Evolutionary conservation across 2,113 vertebrate genomes (phyloP), one percentile per base, ranked within the genome.

Genomic region (Cyanistes caeruleus): DNA sequence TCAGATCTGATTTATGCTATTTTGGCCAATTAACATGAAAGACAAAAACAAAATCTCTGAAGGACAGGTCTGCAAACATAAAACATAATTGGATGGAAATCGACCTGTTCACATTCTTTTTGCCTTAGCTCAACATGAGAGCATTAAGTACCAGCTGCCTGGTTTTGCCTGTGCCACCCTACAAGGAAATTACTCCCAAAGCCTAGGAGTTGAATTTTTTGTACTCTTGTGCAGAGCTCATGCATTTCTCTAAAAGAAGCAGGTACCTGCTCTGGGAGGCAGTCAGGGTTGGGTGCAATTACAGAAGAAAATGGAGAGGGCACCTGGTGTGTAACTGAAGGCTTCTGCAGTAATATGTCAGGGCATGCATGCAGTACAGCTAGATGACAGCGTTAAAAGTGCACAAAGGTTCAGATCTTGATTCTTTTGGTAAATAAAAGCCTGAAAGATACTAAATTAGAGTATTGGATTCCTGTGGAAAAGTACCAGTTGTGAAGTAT

Each of bases 21-120:
- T 97, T 96, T 90, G 80, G 44, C 89, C 89, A 97, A 96, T 96
- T 96, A 97, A 39, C 31, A 4, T 73, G 48, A 96, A 97, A 89
- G 93, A 95, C 92, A 95, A 91, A 97, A 94, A 7, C 55, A 88
- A 96, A 97, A 94, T 84, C 85, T 87, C 69, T 76, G 70, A 95
- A 93, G 69, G 72, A 87, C 58, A 69, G 73, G 64, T 90, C 63
- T 95, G 74, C 2, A 62, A 93, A 84, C 76, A 94, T 95, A 96
- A 94, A 96, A 77, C 85, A 67, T 92, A 93, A 96, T 93, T 90
- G 74, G 89, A 84, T 65, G 39, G 74, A 94, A 79, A 76, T 41
- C 7, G 83, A 95, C 35, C 21, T 28, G 16, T 37, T 75, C 31
- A n/a, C 87, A 95, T 95, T 84, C 92, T 90, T 95, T 94, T 68